Conservation (phyloP, 1,140 invertebrate genomes). For the Drosophila littoralis region DNA sequence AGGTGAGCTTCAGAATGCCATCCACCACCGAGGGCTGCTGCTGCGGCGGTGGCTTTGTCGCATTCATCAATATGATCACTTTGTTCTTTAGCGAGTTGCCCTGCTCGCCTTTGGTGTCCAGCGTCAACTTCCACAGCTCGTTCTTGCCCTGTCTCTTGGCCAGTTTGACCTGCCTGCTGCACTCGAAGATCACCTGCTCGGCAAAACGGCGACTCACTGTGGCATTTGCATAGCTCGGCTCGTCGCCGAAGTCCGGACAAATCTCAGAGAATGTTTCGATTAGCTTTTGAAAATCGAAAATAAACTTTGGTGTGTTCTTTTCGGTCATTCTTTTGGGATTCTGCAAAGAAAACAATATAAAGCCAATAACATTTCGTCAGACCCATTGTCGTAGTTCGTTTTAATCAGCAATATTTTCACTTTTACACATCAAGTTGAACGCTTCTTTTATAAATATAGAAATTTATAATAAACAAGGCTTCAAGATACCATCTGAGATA, state of each 20-base stretch:
- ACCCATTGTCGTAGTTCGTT: neutral
- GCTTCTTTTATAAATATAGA: too few relatives aligned
- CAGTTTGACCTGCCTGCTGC: conserved; percentile 50
- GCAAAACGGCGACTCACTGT: conserved; percentile 61
- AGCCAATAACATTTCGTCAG: neutral
- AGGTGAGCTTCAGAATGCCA: conserved; percentile 46
- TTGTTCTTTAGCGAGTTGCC: neutral
- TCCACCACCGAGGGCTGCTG: conserved; percentile 43
- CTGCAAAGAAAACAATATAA: neutral
- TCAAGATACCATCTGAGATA: too few relatives aligned
- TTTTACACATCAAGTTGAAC: too few relatives aligned
- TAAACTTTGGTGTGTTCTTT: conserved; percentile 2
- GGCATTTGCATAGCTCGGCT: conserved; percentile 37
- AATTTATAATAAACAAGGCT: too few relatives aligned
- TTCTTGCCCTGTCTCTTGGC: conserved; percentile 45
- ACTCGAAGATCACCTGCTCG: conserved; percentile 56
- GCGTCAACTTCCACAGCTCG: conserved; percentile 30
- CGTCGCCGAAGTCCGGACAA: conserved; percentile 52
- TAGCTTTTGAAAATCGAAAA: conserved; percentile 56
- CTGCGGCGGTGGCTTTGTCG: conserved; percentile 15
- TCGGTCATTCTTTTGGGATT: conserved; percentile 6
- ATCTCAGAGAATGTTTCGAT: conserved; percentile 46
- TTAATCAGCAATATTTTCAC: too few relatives aligned
- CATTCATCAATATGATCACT: conserved; percentile 41
- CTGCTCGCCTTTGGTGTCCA: conserved; percentile 18